Evolutionary conservation across 2,797 vertebrate genomes (phyloP).

Genomic region (Rhinichthys osculus): DNA sequence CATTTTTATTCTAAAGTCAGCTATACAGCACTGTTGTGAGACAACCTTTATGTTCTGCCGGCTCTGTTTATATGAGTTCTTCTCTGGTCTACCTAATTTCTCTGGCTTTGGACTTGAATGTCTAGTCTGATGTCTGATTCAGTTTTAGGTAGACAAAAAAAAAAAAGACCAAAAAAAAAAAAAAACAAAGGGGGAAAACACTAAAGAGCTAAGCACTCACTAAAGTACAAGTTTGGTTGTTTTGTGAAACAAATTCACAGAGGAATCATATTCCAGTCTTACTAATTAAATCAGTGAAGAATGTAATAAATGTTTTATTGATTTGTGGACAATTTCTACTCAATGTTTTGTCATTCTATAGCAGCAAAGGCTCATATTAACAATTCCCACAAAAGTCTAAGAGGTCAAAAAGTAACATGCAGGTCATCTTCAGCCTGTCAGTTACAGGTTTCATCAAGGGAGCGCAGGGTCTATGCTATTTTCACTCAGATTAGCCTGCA

Average conservation of each 20-base stretch:
- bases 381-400: neutral
- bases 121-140: conserved; percentile 9
- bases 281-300: neutral
- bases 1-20: neutral
- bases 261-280: neutral
- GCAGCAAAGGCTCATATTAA: neutral
- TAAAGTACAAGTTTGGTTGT: neutral
- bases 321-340: neutral
- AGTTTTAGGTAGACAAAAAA: conserved; percentile 10
- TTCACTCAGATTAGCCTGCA: conserved; percentile 37
- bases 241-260: conserved; percentile 1
- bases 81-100: conserved; percentile 5
- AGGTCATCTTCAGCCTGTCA: conserved; percentile 21
- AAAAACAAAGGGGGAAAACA: neutral
- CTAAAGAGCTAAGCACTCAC: neutral
- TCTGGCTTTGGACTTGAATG: conserved; percentile 24
- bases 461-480: neutral
- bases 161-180: neutral
- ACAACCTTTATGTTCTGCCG: neutral
- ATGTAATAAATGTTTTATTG: neutral
- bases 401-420: conserved; percentile 6
- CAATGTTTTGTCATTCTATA: neutral
- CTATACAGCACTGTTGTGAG: neutral
- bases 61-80: neutral
- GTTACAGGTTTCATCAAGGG: conserved; percentile 27